These are phyloP conservation scores for Sarcophaga peregrina DNA, from an alignment of 1,140 invertebrate genomes.

Conservation along the genomic window DNA sequence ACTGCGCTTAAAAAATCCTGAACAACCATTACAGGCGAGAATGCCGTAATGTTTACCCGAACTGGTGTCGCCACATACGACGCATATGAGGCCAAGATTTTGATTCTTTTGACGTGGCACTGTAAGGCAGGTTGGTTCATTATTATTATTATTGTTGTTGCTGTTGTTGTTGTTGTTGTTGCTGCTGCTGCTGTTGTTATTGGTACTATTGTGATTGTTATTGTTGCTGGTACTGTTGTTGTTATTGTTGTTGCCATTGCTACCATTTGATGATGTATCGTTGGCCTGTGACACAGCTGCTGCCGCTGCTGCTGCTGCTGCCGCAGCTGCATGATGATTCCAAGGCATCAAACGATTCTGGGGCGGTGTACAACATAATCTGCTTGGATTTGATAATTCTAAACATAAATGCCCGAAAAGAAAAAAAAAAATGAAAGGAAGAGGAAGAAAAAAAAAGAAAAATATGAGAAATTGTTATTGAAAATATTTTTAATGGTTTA, in stretches of 20 bases:
- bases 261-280: constrained; percentile 7
- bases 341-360: constrained; percentile 48
- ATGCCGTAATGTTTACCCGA: constrained; percentile 99
- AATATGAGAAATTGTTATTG: background rate
- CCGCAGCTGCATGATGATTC: constrained; percentile 41
- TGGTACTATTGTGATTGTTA: background rate
- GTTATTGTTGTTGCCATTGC: constrained; percentile 22
- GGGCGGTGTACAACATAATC: constrained; percentile 45
- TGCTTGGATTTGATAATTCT: constrained; percentile 33
- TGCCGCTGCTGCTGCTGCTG: constrained; percentile 2
- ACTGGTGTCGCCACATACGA: constrained; percentile 96
- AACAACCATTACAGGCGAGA: constrained; percentile 98
- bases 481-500: background rate
- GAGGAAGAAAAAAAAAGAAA: background rate
- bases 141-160: constrained; percentile 51
- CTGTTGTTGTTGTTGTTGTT: constrained; percentile 51
- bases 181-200: constrained; percentile 34
- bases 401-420: background rate
- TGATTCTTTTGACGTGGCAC: constrained; percentile 60
- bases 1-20: constrained; percentile 98
- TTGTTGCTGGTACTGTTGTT: constrained; percentile 43
- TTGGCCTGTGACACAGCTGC: constrained; percentile 33
- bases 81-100: constrained; percentile 82
- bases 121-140: constrained; percentile 43
- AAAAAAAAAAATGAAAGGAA: too few species aligned